A percentile compares a stretch with the other conserved stretches of the same genome.
These are phyloP conservation scores for Panulirus ornatus DNA, from an alignment of 1,140 invertebrate genomes.

Conservation along the genomic window DNA sequence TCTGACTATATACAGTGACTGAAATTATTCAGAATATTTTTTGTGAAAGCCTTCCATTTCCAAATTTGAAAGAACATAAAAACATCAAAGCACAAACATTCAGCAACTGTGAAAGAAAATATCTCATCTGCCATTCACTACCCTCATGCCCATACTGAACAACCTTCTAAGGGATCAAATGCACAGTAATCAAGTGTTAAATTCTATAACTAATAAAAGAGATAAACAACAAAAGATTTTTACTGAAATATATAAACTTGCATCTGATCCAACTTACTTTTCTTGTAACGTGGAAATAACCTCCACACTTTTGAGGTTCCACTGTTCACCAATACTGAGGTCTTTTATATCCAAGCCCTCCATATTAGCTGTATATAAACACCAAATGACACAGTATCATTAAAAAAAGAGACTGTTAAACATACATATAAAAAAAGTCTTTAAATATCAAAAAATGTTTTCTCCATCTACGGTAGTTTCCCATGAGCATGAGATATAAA, in stretches of 20 bases:
- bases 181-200: not conserved
- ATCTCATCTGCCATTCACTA: not conserved
- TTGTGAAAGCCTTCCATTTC: not conserved
- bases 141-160: not conserved
- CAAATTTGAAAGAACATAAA: not conserved
- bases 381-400: too few species aligned
- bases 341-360: not conserved
- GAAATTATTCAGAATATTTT: not conserved
- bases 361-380: too few species aligned
- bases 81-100: not conserved
- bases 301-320: conserved; percentile 57
- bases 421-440: too few species aligned
- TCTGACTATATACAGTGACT: not conserved
- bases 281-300: conserved; percentile 62
- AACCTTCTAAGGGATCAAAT: not conserved
- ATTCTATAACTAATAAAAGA: not conserved
- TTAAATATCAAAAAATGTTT: too few species aligned
- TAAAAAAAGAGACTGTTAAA: too few species aligned
- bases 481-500: too few species aligned
- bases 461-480: too few species aligned
- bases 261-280: conserved; percentile 40
- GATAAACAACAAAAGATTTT: not conserved
- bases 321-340: conserved; percentile 29
- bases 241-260: not conserved
- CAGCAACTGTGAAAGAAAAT: not conserved